Evolutionary conservation across 2,797 vertebrate genomes (phyloP).

Genomic region (Myotis daubentonii): DNA sequence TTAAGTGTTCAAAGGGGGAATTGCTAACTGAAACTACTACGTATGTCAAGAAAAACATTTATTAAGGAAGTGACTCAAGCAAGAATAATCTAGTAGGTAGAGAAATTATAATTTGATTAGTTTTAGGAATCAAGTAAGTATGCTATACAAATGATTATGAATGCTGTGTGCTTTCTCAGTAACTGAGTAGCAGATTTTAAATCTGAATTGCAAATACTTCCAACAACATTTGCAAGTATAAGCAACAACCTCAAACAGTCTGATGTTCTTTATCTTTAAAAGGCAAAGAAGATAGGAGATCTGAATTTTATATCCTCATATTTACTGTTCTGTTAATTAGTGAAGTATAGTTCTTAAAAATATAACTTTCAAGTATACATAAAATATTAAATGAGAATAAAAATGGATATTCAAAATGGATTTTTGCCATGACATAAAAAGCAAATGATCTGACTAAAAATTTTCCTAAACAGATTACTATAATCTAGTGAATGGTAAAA

Average conservation of each 20-base stretch:
- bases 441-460: not conserved
- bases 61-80: slow-evolving; percentile 12
- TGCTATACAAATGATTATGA: slow-evolving; percentile 44
- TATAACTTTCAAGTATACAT: slow-evolving; percentile 39
- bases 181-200: slow-evolving; percentile 45
- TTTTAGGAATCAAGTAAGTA: slow-evolving; percentile 29
- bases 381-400: slow-evolving; percentile 42
- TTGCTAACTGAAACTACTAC: slow-evolving; percentile 32
- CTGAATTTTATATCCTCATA: slow-evolving; percentile 42
- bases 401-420: not conserved
- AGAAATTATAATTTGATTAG: slow-evolving; percentile 35
- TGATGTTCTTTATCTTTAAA: slow-evolving; percentile 52
- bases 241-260: slow-evolving; percentile 52
- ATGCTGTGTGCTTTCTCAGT: slow-evolving; percentile 15
- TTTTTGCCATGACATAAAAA: not conserved
- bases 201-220: slow-evolving; percentile 46
- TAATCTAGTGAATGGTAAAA: not conserved
- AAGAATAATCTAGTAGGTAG: not conserved
- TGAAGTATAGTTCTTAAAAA: slow-evolving; percentile 30
- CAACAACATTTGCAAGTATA: slow-evolving; percentile 63
- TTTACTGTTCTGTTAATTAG: not conserved
- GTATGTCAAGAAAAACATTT: slow-evolving; percentile 26
- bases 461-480: slow-evolving; percentile 8
- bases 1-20: not conserved
- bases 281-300: slow-evolving; percentile 7